Base-by-base conservation (phyloP, 1,140 invertebrate species). In the Frieseomelitta varia region DNA sequence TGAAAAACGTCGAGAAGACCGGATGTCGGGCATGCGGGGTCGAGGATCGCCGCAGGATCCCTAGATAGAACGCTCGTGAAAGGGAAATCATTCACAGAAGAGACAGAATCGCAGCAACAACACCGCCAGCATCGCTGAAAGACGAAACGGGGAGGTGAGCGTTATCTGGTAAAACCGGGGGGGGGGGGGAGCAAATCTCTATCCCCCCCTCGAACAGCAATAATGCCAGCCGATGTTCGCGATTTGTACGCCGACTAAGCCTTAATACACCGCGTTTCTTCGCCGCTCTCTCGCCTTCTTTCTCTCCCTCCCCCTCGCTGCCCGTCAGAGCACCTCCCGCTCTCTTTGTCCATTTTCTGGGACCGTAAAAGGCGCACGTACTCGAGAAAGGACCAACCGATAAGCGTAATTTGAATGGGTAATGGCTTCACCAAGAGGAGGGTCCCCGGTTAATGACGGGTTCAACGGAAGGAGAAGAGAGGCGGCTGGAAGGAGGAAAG, bases 351-450 rank as follows among this genome's bases (percentile, higher is more conserved):
- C 87, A 84, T 87, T 85, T 89, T 89, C 85, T 89, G 85, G 51
- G 71, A 67, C 86, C 85, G 86, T 91, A 90, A 91, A 85, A 91
- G 87, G 79, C 79, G 84, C 85, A 81, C 85, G 85, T 87, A 81
- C 69, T 78, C 81, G 80, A 81, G 67, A 76, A 53, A 79, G 79
- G 85, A 87, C 77, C 56, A 63, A 88, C 82, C 91, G 92, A 93
- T 93, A 93, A 93, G 90, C 88, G 88, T 90, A 91, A 93, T 92
- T 93, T 93, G 92, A 93, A 92, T 92, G 92, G 91, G 85, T 92
- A 91, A 93, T 92, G 89, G 90, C 85, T 85, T 90, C 87, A 90
- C 88, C 88, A 72, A 85, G 88, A 90, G 85, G 82, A 88, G 83
- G 87, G 85, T 91, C 90, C 82, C 91, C 79, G 88, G 85, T 90